A percentile compares a stretch with the other conserved stretches of the same genome.
These are phyloP conservation scores for Tubiluchus corallicola DNA, from an alignment of 2,888 invertebrate species.

Conservation along the genomic window DNA sequence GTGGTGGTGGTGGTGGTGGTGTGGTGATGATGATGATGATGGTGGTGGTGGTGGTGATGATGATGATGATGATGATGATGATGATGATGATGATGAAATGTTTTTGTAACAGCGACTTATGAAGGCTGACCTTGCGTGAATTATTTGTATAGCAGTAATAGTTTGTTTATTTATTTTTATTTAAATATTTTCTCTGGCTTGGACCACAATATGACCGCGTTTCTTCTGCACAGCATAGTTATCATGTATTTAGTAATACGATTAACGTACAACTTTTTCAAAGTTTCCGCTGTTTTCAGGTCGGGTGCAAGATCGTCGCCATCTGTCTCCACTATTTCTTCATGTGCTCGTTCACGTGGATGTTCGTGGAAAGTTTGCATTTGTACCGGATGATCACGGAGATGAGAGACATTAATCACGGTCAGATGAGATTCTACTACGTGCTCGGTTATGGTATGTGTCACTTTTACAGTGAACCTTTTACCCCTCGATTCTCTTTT, in stretches of 20 bases:
- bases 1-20: no score
- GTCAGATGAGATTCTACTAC: constrained; percentile 74
- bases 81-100: no score
- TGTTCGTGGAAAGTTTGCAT: constrained; percentile 76
- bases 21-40: no score
- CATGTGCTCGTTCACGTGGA: constrained; percentile 76
- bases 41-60: no score
- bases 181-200: neutral
- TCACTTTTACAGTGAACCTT: no score
- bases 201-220: neutral
- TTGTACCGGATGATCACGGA: constrained; percentile 82
- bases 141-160: constrained; percentile 5
- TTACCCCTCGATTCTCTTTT: no score
- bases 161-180: neutral
- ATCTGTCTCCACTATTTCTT: constrained; percentile 84
- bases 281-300: constrained; percentile 32
- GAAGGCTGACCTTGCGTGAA: neutral
- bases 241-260: no score
- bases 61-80: no score
- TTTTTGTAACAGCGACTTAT: no score
- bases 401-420: constrained; percentile 87
- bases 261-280: neutral
- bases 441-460: constrained; percentile 70
- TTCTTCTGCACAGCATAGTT: no score
- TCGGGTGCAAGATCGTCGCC: constrained; percentile 68